phyloP scores from a whole-genome alignment of 2,113 vertebrate species.

The Gobius niger region DNA sequence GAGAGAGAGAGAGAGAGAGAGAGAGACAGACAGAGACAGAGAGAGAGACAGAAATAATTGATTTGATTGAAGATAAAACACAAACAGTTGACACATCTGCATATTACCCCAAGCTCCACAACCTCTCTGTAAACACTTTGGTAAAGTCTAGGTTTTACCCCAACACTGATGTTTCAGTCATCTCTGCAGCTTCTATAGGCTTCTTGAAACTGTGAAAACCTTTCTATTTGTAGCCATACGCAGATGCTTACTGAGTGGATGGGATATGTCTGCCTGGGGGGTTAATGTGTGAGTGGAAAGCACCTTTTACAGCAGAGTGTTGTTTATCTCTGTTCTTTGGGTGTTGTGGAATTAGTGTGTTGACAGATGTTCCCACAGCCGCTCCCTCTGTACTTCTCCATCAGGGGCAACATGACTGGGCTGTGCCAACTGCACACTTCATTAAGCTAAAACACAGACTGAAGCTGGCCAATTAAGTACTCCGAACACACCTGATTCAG shows the following conservation, averaged over 20 bases:
- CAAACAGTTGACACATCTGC: too few relatives aligned
- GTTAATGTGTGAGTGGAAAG: slow-evolving; percentile 28
- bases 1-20: too few relatives aligned
- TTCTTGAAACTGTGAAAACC: slow-evolving; percentile 9
- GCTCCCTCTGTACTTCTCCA: slow-evolving; percentile 4
- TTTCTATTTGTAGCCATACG: slow-evolving; percentile 2
- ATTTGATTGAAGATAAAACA: too few relatives aligned
- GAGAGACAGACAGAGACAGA: too few relatives aligned
- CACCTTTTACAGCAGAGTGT: slow-evolving; percentile 18
- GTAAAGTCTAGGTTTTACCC: background rate
- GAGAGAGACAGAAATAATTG: too few relatives aligned
- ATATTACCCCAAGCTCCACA: too few relatives aligned
- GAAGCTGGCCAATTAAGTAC: slow-evolving; percentile 7
- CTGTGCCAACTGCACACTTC: slow-evolving; percentile 40
- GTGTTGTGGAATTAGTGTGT: background rate
- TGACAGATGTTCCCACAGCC: slow-evolving; percentile 27
- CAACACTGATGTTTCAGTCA: background rate
- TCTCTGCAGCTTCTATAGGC: background rate
- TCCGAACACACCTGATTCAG: slow-evolving; percentile 1
- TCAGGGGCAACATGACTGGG: slow-evolving; percentile 1
- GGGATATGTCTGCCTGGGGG: background rate
- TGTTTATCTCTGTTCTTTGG: background rate
- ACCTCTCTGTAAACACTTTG: background rate
- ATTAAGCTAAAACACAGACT: slow-evolving; percentile 33
- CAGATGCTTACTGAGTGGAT: slow-evolving; percentile 33